These are phyloP conservation scores for Tympanoctomys barrerae DNA, from an alignment of 2,797 vertebrate species.

Conservation along the genomic window DNA sequence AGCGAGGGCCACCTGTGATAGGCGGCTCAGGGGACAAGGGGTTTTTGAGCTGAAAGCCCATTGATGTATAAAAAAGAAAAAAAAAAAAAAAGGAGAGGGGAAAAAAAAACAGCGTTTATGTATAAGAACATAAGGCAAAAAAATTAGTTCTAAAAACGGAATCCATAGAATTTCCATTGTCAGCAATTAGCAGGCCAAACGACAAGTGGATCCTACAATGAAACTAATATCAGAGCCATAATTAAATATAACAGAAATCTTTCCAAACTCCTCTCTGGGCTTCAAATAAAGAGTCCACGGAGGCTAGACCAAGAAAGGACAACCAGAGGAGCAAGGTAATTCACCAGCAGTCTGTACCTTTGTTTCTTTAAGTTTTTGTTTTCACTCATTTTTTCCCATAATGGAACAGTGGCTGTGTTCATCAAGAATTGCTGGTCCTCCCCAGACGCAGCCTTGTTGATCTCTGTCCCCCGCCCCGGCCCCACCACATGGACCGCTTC, in stretches of 20 bases:
- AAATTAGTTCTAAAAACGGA: not conserved
- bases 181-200: not conserved
- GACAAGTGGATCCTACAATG: not conserved
- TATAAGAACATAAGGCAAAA: not conserved
- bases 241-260: not conserved
- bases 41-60: not conserved
- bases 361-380: not conserved
- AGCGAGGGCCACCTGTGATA: not conserved
- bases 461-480: not conserved
- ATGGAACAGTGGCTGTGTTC: not conserved
- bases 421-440: not conserved
- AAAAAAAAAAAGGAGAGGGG: fast-evolving
- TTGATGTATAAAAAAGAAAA: not conserved
- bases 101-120: not conserved
- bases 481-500: not conserved
- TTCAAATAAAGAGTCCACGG: not conserved
- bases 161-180: not conserved
- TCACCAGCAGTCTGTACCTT: not conserved
- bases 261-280: not conserved
- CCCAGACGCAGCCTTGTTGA: fast-evolving
- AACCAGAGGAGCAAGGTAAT: not conserved
- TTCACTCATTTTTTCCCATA: not conserved
- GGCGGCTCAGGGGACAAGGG: not conserved
- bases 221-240: not conserved
- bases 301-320: not conserved